phyloP scores from a whole-genome alignment of 37 sponge, comb jelly and placozoan species.

The Agelas oroides region DNA sequence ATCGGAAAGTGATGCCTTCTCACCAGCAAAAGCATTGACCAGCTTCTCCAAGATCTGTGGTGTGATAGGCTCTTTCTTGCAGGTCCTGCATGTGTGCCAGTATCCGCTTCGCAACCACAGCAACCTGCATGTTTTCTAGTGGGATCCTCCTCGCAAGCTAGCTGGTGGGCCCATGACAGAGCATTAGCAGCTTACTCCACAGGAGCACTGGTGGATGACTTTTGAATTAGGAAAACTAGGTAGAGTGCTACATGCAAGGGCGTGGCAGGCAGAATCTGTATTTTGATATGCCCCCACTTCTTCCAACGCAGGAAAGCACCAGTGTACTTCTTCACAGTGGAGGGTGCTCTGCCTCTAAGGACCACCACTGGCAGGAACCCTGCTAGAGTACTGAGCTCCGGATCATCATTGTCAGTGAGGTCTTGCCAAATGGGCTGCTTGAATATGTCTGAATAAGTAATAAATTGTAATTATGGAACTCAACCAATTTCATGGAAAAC shows the following conservation, averaged over 20 bases:
- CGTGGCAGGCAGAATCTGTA: not conserved
- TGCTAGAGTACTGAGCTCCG: constrained; percentile 44
- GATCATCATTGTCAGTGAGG: constrained; percentile 33
- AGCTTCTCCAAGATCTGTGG: not conserved
- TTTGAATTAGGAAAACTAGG: constrained; percentile 12
- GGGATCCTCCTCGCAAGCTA: not conserved
- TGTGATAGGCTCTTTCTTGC: constrained; percentile 9
- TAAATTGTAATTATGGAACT: too few species aligned
- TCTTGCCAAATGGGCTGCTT: too few species aligned
- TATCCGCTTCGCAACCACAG: constrained; percentile 1
- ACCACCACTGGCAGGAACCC: constrained; percentile 18
- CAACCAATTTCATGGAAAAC: too few species aligned
- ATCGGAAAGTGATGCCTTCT: not conserved
- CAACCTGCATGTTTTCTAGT: not conserved
- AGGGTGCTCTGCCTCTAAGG: constrained; percentile 20
- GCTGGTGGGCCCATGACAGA: not conserved
- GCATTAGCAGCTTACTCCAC: constrained; percentile 25
- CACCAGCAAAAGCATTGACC: not conserved
- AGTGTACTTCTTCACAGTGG: constrained; percentile 45
- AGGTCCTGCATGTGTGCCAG: not conserved
- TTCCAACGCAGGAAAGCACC: constrained; percentile 45
- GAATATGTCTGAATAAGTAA: too few species aligned
- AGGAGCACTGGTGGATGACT: constrained; percentile 15
- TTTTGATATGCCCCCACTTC: constrained; percentile 25
- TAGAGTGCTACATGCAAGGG: constrained; percentile 31